phyloP scores from a whole-genome alignment of 1,140 invertebrate genomes.

The Tigriopus japonicus region DNA sequence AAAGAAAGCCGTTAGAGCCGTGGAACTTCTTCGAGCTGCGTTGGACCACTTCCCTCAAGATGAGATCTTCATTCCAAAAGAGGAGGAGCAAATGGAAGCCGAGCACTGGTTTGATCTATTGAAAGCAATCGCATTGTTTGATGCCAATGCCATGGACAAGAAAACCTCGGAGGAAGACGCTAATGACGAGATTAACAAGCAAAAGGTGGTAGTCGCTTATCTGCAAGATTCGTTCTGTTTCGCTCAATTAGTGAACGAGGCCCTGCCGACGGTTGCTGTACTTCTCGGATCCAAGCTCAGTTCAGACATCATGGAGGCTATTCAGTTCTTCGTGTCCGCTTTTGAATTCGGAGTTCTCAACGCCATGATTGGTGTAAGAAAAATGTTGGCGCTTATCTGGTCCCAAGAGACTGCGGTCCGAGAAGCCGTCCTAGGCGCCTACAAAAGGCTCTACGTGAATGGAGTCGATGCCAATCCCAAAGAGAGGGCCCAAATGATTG shows the following conservation, averaged over 20 bases:
- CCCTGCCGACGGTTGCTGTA: conserved; percentile 46
- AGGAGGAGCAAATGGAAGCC: conserved; percentile 25
- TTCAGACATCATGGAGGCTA: conserved; percentile 59
- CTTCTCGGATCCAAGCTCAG: conserved; percentile 50
- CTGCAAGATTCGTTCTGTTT: conserved; percentile 43
- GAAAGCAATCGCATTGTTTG: conserved; percentile 26
- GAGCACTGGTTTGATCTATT: conserved; percentile 25
- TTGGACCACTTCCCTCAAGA: conserved; percentile 14
- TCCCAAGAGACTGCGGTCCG: conserved; percentile 40
- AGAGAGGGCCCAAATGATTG: background rate
- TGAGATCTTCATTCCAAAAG: conserved; percentile 14
- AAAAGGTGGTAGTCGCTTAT: conserved; percentile 24
- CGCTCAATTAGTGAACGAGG: conserved; percentile 40
- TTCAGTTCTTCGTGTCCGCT: conserved; percentile 53
- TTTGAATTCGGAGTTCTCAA: conserved; percentile 32
- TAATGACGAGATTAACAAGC: conserved; percentile 21
- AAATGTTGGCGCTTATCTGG: conserved; percentile 56
- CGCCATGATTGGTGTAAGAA: conserved; percentile 43
- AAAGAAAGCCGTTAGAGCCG: conserved; percentile 15
- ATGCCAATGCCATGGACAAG: conserved; percentile 19
- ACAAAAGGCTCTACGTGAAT: conserved; percentile 40
- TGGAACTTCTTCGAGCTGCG: conserved; percentile 14
- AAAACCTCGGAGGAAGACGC: conserved; percentile 12
- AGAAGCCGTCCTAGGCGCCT: conserved; percentile 40
- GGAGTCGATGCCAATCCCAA: conserved; percentile 11